A percentile compares a stretch with the other conserved stretches of the same genome.
These are phyloP conservation scores for Aporophyla nigra DNA, from an alignment of 2,888 invertebrate species.

Conservation along the genomic window DNA sequence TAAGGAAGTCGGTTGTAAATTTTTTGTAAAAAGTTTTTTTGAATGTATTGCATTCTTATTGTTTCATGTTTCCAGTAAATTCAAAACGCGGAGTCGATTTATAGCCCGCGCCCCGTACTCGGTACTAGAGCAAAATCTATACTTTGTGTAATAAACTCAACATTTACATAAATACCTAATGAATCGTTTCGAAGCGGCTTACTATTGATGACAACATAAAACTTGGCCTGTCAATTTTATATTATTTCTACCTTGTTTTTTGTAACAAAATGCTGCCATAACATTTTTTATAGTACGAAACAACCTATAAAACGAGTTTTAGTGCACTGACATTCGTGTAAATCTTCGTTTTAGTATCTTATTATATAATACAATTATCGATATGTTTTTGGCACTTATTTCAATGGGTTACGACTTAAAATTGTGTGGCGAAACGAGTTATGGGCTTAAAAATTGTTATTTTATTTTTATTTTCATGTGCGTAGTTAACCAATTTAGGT, in stretches of 20 bases:
- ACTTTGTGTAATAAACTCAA: constrained; percentile 70
- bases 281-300: constrained; percentile 86
- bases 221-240: constrained; percentile 84
- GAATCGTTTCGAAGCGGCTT: constrained; percentile 65
- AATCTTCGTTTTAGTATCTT: constrained; percentile 73
- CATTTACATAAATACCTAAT: constrained; percentile 80
- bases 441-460: constrained; percentile 32
- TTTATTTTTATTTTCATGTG: constrained; percentile 34
- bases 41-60: neutral
- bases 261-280: constrained; percentile 82
- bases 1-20: no score
- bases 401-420: constrained; percentile 41
- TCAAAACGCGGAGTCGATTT: constrained; percentile 55
- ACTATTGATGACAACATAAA: constrained; percentile 77
- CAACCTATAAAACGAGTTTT: constrained; percentile 81
- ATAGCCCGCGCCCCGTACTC: constrained; percentile 52
- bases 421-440: constrained; percentile 11
- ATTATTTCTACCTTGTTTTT: constrained; percentile 79
- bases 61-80: constrained; percentile 36
- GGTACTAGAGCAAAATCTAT: constrained; percentile 69
- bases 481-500: constrained; percentile 35
- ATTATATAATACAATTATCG: constrained; percentile 61
- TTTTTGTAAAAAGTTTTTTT: no score
- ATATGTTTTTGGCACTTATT: constrained; percentile 43
- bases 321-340: constrained; percentile 76